Base-by-base conservation (phyloP, 2,888 invertebrate species). In the Entomobrya multifasciata region DNA sequence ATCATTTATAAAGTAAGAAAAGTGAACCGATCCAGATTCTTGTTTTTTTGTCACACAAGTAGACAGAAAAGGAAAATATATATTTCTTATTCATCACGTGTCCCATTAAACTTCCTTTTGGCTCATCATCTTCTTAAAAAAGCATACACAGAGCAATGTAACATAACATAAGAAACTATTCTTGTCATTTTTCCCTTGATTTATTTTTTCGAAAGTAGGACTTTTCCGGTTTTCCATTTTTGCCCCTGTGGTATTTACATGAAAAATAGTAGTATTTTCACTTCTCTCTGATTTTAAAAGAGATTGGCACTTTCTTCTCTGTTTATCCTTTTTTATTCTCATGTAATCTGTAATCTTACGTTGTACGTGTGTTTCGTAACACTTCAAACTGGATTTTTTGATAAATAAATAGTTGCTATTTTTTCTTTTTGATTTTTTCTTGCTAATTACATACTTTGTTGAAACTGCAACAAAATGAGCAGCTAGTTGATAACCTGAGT, bases 51-150 rank as follows among this genome's bases (percentile, higher is more conserved):
- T 11, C 22, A n/a, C 15, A n/a, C 13, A 44, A 67, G 17, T 3
- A 44, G 67, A 67, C 25, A 27, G 22, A 62, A 27, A 62, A 30
- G 55, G 5, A 60, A 65, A 17, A 65, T 36, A 36, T 36, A 36
- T 36, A 41, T 41, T 44, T 41, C 44, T 67, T 44, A 67, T 67
- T 67, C 67, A 67, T 67, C 67, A 67, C 67, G 67, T 67, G 67
- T 67, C 67, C 41, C 67, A 22, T 41, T 67, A 67, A 22, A 67
- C 41, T 67, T 44, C 22, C 41, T 67, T 44, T 67, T 67, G 36
- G 20, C 67, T 67, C 20, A 20, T 67, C 44, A 44, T 20, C 44
- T 5, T 41, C 67, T 13, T 17, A 22, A 25, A 4, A 25, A 20
- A 25, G 25, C 25, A 22, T 36, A 62, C 62, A 60, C 30, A 62